Conservation (phyloP, 2,113 vertebrate genomes). For the Daubentonia madagascariensis region DNA sequence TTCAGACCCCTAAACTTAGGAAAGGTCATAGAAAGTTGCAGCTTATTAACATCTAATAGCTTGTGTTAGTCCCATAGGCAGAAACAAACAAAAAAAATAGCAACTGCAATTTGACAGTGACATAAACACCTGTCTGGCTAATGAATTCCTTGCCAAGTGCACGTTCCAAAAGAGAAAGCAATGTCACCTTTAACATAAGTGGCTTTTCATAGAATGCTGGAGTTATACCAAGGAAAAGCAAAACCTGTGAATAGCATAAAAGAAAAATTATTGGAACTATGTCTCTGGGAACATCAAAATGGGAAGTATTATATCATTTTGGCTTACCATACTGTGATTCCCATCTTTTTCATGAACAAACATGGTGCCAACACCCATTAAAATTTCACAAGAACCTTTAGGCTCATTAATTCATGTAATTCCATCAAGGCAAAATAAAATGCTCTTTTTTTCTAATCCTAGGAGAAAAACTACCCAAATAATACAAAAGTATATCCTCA, state of each 20-base stretch:
- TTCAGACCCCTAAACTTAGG: not conserved
- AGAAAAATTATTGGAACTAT: not conserved
- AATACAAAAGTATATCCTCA: not conserved
- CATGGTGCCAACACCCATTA: not conserved
- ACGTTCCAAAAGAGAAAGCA: slow-evolving; percentile 61
- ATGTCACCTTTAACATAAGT: slow-evolving; percentile 66
- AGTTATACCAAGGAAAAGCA: not conserved
- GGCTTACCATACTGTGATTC: not conserved
- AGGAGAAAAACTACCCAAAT: not conserved
- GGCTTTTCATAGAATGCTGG: slow-evolving; percentile 37
- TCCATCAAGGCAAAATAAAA: not conserved
- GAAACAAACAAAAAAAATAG: slow-evolving; percentile 53
- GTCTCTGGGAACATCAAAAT: not conserved
- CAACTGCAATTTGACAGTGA: slow-evolving; percentile 56
- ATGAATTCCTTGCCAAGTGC: slow-evolving; percentile 58
- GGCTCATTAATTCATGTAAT: not conserved
- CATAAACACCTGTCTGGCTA: slow-evolving; percentile 66
- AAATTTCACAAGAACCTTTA: not conserved
- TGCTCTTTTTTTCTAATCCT: not conserved
- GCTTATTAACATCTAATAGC: slow-evolving; percentile 66
- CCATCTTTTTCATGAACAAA: not conserved
- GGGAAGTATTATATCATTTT: not conserved
- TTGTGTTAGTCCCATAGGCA: slow-evolving; percentile 59
- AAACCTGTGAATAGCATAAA: not conserved
- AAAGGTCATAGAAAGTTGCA: slow-evolving; percentile 37